A percentile compares a stretch with the other conserved stretches of the same genome.
Conservation (phyloP, 2,888 invertebrate species). For the Malthinus seriepunctatus region DNA sequence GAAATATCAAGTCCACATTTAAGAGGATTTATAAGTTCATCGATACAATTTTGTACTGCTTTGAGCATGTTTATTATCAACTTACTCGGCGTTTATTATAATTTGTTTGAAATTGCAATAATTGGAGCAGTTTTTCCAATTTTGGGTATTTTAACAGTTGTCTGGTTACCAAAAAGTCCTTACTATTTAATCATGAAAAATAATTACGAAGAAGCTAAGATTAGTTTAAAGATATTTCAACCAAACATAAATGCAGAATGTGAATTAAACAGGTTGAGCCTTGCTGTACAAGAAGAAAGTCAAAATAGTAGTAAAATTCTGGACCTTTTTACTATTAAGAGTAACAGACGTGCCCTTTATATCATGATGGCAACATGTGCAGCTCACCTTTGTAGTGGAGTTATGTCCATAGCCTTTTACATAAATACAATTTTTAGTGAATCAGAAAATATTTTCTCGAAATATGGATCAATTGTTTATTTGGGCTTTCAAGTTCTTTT, state of each 20-base stretch:
- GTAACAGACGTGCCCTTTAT: constrained; percentile 63
- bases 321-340: constrained; percentile 58
- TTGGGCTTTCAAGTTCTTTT: constrained; percentile 61
- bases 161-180: constrained; percentile 8
- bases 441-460: constrained; percentile 49
- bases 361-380: constrained; percentile 62
- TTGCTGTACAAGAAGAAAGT: neutral
- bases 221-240: constrained; percentile 56
- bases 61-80: constrained; percentile 65
- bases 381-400: constrained; percentile 64
- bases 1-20: constrained; percentile 63
- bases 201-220: constrained; percentile 6
- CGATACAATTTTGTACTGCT: constrained; percentile 60
- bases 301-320: constrained; percentile 55
- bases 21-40: constrained; percentile 65
- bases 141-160: neutral
- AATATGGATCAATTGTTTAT: constrained; percentile 59
- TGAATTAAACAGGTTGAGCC: constrained; percentile 37
- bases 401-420: constrained; percentile 63
- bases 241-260: constrained; percentile 56
- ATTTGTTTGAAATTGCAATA: constrained; percentile 57
- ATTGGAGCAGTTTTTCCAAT: constrained; percentile 52
- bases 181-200: constrained; percentile 9
- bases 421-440: constrained; percentile 63
- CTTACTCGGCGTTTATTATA: constrained; percentile 60